Percentiles rank a stretch among this genome's conserved stretches.
phyloP scores from a whole-genome alignment of 2,113 vertebrate genomes.

The Apteryx mantelli region DNA sequence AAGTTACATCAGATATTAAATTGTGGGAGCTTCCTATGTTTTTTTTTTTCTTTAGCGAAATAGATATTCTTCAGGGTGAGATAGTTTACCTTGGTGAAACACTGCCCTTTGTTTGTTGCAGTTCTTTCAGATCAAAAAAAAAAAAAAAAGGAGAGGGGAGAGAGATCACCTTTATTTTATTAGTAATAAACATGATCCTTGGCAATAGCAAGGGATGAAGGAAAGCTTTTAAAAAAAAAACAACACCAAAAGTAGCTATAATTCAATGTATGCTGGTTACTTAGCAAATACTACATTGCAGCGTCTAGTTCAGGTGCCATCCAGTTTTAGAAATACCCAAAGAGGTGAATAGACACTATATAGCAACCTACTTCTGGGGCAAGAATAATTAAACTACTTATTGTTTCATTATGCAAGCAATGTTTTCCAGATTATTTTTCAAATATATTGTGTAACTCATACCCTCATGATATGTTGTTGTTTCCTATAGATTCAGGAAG shows the following conservation, averaged over 20 bases:
- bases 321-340: not conserved
- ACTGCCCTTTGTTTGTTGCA: not conserved
- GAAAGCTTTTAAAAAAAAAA: not conserved
- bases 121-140: not conserved
- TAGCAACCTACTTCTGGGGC: not conserved
- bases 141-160: no score
- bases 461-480: rapidly evolving
- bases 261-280: not conserved
- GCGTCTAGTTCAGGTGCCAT: not conserved
- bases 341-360: not conserved
- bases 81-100: not conserved
- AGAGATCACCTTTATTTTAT: not conserved
- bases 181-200: not conserved
- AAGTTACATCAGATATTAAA: not conserved
- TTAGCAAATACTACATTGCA: not conserved
- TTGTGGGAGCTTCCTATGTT: not conserved
- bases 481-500: not conserved
- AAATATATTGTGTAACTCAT: not conserved
- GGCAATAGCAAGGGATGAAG: not conserved
- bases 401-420: not conserved
- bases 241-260: not conserved
- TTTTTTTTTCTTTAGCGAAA: not conserved
- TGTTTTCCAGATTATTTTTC: not conserved
- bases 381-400: not conserved
- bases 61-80: not conserved